Evolutionary conservation across 2,113 vertebrate species (phyloP), one percentile per base, ranked within the genome.

Genomic region (Syngnathus typhle): DNA sequence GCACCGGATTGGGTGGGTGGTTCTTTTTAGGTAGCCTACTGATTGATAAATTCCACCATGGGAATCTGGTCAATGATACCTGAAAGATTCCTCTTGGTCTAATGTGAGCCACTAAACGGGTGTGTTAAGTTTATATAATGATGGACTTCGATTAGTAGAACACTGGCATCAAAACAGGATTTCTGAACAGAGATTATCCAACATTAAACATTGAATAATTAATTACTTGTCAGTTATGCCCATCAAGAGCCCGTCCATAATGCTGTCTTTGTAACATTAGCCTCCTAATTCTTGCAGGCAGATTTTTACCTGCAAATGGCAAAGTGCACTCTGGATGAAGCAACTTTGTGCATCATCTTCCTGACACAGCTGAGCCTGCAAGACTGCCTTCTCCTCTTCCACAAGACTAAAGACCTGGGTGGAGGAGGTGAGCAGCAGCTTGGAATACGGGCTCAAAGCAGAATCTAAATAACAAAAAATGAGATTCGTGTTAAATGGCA

Each of bases 311-410:
- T 96, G 94, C 77, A 99, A 83, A 69, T 95, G 94, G 80, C 93
- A 94, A 46, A 98, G 91, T 67, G 96, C 96, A 0, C 94, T 94
- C 89, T 99, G 94, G 78, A 97, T 93, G 81, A 99, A 99, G 84
- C 96, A 98, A 70, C 91, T 87, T 72, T 95, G 93, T 0, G 93
- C 84, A 1, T 94, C 92, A 62, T 94, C 94, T 63, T 95, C 94
- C 61, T 91, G 91, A 43, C 72, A 72, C 9, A 97, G 92, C 71
- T 99, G 94, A 68, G 81, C 87, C 71, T 94, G 87, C n/a, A 98
- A 88, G 0, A 92, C 90, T 0, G 79, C 83, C 71, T 91, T 95
- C 83, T 99, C 96, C 68, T 96, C 94, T 18, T 84, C 79, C 71
- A 99, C 84, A 44, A 98, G 80, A 69, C 79, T 88, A 82, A 96